Conservation (phyloP, 2,113 vertebrate species). For the Strigops habroptila region DNA sequence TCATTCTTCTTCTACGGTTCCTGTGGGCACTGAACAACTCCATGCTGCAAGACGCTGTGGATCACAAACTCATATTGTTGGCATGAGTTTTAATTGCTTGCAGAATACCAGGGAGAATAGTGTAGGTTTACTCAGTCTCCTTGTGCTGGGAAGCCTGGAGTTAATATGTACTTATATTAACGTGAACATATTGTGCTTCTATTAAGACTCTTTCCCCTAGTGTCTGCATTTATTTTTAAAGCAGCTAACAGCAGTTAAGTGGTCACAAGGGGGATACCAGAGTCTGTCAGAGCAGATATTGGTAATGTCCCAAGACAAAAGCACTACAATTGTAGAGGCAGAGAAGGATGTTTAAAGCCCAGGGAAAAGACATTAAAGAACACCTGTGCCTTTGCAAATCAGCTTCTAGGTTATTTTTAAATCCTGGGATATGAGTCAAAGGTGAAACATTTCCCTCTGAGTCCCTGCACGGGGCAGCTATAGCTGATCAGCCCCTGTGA, state of each 20-base stretch:
- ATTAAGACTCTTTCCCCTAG: not conserved
- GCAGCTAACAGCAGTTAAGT: not conserved
- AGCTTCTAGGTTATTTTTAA: constrained; percentile 1
- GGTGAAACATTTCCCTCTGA: not conserved
- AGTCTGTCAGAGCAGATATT: not conserved
- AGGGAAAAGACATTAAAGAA: not conserved
- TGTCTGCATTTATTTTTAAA: constrained; percentile 25
- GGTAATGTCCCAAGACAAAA: not conserved
- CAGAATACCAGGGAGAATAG: not conserved
- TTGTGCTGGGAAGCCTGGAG: not conserved
- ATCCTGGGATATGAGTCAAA: not conserved
- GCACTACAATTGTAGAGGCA: not conserved
- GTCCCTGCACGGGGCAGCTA: not conserved
- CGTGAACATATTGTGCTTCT: not conserved
- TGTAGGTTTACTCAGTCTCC: not conserved
- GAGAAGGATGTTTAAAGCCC: not conserved
- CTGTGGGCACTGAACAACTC: not conserved
- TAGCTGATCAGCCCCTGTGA: not conserved
- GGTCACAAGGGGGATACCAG: not conserved
- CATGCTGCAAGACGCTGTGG: not conserved
- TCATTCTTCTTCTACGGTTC: accelerated
- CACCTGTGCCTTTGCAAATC: not conserved
- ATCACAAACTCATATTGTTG: not conserved
- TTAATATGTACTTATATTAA: not conserved
- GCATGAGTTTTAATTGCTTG: not conserved